Percentiles rank a stretch among this genome's conserved stretches.
These are phyloP conservation scores for Ochotona curzoniae DNA, from an alignment of 2,113 vertebrate species.

Conservation along the genomic window DNA sequence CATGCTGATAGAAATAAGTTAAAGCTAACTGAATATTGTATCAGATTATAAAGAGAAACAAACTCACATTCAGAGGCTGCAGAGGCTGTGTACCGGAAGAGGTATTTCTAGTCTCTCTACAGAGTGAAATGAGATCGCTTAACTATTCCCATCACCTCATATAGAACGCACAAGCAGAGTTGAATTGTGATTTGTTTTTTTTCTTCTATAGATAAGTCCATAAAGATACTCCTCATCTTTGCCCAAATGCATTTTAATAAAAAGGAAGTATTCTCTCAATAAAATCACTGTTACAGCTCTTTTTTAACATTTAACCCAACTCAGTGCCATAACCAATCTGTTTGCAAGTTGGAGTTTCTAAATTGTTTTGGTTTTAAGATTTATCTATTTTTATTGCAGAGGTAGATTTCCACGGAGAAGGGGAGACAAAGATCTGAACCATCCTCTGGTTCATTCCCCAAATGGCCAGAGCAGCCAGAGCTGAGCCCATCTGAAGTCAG, in stretches of 20 bases:
- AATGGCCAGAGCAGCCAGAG: too few species aligned
- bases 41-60: not conserved
- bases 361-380: too few species aligned
- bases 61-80: conserved; percentile 9
- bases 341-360: not conserved
- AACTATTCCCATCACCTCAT: not conserved
- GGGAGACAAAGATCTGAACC: too few species aligned
- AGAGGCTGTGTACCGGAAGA: not conserved
- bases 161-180: not conserved
- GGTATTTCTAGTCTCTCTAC: not conserved
- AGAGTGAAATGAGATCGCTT: not conserved
- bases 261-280: not conserved
- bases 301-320: not conserved
- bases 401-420: too few species aligned
- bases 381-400: too few species aligned
- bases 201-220: not conserved
- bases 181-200: not conserved
- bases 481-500: too few species aligned
- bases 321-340: not conserved
- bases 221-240: not conserved
- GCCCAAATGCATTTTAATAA: not conserved
- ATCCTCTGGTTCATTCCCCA: too few species aligned
- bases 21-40: not conserved
- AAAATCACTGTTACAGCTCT: not conserved
- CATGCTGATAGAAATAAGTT: conserved; percentile 23